Percentiles rank a stretch among this genome's conserved stretches.
Conservation (phyloP, 64 coral and sea anemone species). For the Hydrozoanthus tunicans region DNA sequence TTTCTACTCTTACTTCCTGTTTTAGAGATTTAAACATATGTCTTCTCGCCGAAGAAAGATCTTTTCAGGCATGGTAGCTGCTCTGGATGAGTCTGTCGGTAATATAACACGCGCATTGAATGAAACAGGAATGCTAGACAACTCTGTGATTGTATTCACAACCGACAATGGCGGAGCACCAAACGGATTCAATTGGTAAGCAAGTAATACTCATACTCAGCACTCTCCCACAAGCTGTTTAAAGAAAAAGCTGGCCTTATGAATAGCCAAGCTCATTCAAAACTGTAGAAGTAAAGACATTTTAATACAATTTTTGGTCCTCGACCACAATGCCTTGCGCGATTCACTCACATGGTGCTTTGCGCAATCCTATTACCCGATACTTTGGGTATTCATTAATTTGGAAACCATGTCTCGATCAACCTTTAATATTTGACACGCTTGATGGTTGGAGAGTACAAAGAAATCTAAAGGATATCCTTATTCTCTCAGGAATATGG, state of each 20-base stretch:
- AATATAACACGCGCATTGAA: slow-evolving; percentile 81
- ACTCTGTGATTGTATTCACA: slow-evolving; percentile 87
- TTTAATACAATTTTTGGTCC: no score
- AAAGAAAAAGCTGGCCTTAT: no score
- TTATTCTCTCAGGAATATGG: slow-evolving; percentile 79
- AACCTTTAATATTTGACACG: neutral
- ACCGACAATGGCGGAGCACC: slow-evolving; percentile 94
- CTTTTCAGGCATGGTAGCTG: slow-evolving; percentile 86
- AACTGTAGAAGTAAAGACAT: no score
- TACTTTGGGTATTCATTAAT: no score
- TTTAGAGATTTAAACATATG: slow-evolving; percentile 81
- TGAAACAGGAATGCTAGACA: slow-evolving; percentile 78
- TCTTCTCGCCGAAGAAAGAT: slow-evolving; percentile 51
- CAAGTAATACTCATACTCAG: neutral
- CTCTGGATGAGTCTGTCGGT: slow-evolving; percentile 87
- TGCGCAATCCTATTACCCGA: no score
- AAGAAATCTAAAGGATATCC: neutral
- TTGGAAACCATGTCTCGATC: neutral
- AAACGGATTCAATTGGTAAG: slow-evolving; percentile 89
- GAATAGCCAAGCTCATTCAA: no score
- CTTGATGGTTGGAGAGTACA: neutral
- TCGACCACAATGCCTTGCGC: no score
- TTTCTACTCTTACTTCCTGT: neutral
- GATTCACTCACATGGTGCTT: no score
- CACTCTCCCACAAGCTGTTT: no score